phyloP scores from a whole-genome alignment of 2,797 vertebrate species.

The Enteromius trimaculatus region DNA sequence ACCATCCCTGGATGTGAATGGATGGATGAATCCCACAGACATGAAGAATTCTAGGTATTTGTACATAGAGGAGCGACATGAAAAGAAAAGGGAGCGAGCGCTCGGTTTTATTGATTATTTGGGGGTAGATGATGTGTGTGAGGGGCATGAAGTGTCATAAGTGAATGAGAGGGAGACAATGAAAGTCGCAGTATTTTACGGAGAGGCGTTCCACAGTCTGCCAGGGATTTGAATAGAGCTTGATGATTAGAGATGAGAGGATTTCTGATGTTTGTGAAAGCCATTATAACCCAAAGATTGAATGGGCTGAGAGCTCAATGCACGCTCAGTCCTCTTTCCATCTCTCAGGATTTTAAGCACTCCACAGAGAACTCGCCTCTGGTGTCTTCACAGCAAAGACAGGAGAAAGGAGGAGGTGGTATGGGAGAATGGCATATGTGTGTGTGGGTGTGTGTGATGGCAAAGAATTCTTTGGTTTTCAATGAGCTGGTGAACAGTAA shows the following conservation, averaged over 20 bases:
- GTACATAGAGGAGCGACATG: conserved; percentile 12
- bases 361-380: conserved; percentile 35
- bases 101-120: conserved; percentile 63
- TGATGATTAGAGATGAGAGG: conserved; percentile 69
- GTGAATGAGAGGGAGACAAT: conserved; percentile 65
- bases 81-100: conserved; percentile 8
- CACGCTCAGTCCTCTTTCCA: conserved; percentile 63
- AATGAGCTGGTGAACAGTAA: conserved; percentile 35
- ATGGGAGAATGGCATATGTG: conserved; percentile 3
- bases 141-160: conserved; percentile 61
- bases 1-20: neutral
- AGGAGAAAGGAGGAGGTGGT: conserved; percentile 18
- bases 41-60: conserved; percentile 9
- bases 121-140: conserved; percentile 11
- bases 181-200: conserved; percentile 51
- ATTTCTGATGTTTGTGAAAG: conserved; percentile 75
- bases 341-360: conserved; percentile 49
- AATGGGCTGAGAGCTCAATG: conserved; percentile 68
- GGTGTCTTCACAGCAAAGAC: conserved; percentile 25
- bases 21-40: neutral
- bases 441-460: conserved; percentile 1
- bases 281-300: conserved; percentile 70
- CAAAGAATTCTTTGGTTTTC: conserved; percentile 32
- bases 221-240: conserved; percentile 68
- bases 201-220: conserved; percentile 62